These are phyloP conservation scores for Bursaphelenchus okinawaensis DNA, from an alignment of 2,888 invertebrate species.

Conservation along the genomic window DNA sequence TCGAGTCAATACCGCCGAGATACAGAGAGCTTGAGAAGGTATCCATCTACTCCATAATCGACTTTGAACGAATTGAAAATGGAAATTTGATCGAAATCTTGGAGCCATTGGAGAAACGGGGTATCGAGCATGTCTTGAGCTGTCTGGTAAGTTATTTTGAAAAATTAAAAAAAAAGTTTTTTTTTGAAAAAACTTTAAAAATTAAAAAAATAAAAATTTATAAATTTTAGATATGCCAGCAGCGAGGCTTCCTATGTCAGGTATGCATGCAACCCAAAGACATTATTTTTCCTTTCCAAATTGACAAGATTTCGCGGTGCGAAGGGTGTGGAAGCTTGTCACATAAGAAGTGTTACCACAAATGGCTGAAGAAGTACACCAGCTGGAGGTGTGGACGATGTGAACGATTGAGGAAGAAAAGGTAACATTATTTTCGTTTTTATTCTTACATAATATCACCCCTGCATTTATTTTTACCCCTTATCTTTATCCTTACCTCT, in stretches of 20 bases:
- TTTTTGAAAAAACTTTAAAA: no score
- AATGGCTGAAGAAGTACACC: conserved; percentile 5
- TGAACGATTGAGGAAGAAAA: conserved; percentile 27
- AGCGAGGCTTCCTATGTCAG: conserved; percentile 37
- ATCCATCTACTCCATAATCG: conserved; percentile 49
- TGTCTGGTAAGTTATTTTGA: conserved; percentile 19
- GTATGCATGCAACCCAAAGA: conserved; percentile 35
- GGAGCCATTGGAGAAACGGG: conserved; percentile 36
- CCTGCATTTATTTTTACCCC: no score
- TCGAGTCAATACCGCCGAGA: conserved; percentile 27
- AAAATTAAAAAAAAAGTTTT: no score
- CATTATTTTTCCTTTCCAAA: conserved; percentile 43
- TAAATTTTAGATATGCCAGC: conserved; percentile 28
- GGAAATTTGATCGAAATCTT: conserved; percentile 36
- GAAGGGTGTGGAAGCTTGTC: conserved; percentile 37
- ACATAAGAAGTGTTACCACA: conserved; percentile 31
- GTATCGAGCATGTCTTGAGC: conserved; percentile 26
- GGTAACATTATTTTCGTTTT: conserved; percentile 8
- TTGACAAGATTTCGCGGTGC: conserved; percentile 36
- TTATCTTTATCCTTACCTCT: no score
- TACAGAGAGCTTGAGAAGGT: conserved; percentile 33
- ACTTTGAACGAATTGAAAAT: conserved; percentile 44
- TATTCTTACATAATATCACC: neutral
- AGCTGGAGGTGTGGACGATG: conserved; percentile 23
- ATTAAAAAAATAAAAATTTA: neutral